Evolutionary conservation across 2,113 vertebrate genomes (phyloP), one percentile per base, ranked within the genome.

Genomic region (Spermophilus dauricus): DNA sequence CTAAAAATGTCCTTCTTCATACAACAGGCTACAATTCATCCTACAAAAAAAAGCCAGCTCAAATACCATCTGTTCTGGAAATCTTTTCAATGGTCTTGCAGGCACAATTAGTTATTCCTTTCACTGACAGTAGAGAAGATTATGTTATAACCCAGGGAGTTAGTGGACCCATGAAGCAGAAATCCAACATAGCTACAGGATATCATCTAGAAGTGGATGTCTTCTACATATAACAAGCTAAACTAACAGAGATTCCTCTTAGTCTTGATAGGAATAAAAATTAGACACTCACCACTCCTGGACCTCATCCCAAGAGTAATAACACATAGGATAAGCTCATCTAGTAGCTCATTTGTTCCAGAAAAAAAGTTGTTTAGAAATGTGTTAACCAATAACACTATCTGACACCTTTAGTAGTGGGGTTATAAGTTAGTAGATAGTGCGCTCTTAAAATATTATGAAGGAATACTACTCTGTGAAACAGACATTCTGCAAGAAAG

Each of bases 21-120:
- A 37, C 14, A 90, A 75, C 75, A 70, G 30, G 65, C 69, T 81
- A 45, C 22, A 96, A 94, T 92, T 85, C 73, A 90, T 67, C 48
- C 76, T 94, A 76, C 80, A 81, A 92, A 93, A 75, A 67, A 85
- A 81, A 53, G 45, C 34, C 42, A 87, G 18, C 63, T 97, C 32
- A 65, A 70, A 61, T 63, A 65, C 61, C 67, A 96, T 97, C 83
- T 97, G 83, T 80, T 97, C 34, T 96, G 63, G 86, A 96, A 96
- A 84, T 45, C 8, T 22, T 96, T 88, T 93, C 69, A 24, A 4
- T 76, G 70, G 37, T 91, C 48, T 76, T 95, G 4, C 42, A 70
- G 53, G 51, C 30, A 61, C 95, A 95, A 95, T 86, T 97, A 89
- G 75, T 89, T 70, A 93, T 83, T 95, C 42, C 32, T 89, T 81